phyloP scores from a whole-genome alignment of 1,140 invertebrate species.

The Orchesella cincta region DNA sequence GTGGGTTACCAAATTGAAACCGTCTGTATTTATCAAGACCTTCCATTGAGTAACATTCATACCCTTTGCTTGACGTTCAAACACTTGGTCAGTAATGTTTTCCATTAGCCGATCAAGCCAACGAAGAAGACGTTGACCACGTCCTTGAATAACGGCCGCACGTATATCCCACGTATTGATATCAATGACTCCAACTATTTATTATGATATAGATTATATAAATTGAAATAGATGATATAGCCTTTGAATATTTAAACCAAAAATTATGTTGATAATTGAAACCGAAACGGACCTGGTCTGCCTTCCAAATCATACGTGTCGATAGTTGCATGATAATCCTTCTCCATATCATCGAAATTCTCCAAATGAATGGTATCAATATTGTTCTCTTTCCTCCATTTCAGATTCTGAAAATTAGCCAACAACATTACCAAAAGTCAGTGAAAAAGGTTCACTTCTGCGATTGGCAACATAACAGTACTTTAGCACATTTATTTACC shows the following conservation, averaged over 20 bases:
- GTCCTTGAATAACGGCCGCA: neutral
- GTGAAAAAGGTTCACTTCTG: neutral
- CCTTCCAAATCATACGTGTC: neutral
- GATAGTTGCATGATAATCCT: neutral
- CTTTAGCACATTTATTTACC: neutral
- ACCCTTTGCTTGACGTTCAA: neutral
- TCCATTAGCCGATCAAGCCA: neutral
- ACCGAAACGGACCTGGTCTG: neutral
- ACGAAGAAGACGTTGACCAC: neutral
- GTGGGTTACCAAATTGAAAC: neutral
- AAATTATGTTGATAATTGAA: too few species aligned
- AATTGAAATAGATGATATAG: neutral
- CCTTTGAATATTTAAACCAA: neutral
- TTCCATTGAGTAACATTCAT: slow-evolving; percentile 18
- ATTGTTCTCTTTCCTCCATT: slow-evolving; percentile 10
- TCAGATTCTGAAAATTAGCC: neutral
- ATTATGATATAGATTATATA: neutral
- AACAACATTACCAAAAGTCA: neutral
- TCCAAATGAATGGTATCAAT: slow-evolving; percentile 2
- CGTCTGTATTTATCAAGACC: neutral
- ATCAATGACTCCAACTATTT: slow-evolving; percentile 4
- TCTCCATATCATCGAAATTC: neutral
- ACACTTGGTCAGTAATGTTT: slow-evolving; percentile 9
- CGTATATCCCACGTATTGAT: neutral
- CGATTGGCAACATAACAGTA: neutral